Conservation (phyloP, 1,140 invertebrate genomes). For the Drosophila bifasciata region DNA sequence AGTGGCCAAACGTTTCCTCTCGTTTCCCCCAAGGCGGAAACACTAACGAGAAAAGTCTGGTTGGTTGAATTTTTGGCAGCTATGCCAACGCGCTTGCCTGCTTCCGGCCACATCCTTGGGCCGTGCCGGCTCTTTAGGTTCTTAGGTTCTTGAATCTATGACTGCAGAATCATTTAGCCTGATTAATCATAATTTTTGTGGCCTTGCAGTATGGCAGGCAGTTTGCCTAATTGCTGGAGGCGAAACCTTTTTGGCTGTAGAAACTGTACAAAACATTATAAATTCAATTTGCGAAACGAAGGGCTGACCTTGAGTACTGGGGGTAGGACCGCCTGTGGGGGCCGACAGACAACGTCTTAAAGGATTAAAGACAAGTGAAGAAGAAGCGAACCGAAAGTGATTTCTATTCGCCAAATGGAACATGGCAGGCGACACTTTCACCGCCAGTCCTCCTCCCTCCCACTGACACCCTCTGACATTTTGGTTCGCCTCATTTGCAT, state of each 20-base stretch:
- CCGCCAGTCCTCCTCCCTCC: neutral
- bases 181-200: conserved; percentile 49
- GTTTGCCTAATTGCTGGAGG: conserved; percentile 40
- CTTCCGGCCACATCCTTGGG: conserved; percentile 1
- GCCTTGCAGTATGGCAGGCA: conserved; percentile 5
- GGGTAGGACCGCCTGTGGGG: conserved; percentile 27
- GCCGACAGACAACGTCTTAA: conserved; percentile 54
- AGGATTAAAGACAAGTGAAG: conserved; percentile 59
- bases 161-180: conserved; percentile 38
- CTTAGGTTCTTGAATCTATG: neutral
- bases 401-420: conserved; percentile 51
- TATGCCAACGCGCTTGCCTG: conserved; percentile 19
- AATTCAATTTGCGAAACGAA: conserved; percentile 56
- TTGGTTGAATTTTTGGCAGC: conserved; percentile 38
- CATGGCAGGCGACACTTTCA: conserved; percentile 55
- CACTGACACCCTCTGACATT: conserved; percentile 22
- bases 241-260: conserved; percentile 1
- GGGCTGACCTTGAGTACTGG: too few species aligned
- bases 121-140: neutral
- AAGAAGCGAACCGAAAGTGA: conserved; percentile 49
- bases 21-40: conserved; percentile 42
- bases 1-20: conserved; percentile 22
- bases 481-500: conserved; percentile 69
- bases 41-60: conserved; percentile 66
- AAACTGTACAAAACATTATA: conserved; percentile 32